Evolutionary conservation across 1,140 invertebrate genomes (phyloP).

Genomic region (Tenebrio molitor): DNA sequence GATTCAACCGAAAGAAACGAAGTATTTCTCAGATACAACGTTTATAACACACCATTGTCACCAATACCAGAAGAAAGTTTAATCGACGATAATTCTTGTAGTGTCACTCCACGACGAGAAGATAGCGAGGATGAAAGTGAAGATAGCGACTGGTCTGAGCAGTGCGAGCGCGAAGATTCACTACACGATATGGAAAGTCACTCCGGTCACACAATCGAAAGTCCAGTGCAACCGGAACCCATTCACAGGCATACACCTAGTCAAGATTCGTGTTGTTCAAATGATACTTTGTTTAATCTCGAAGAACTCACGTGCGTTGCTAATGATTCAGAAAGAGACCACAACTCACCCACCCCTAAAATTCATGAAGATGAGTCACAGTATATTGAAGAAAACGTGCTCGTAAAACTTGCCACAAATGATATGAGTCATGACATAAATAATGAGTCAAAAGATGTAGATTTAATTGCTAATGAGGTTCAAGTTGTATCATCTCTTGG

Average conservation of each 20-base stretch:
- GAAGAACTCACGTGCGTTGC: conserved; percentile 66
- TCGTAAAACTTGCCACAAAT: conserved; percentile 13
- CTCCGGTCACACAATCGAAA: conserved; percentile 56
- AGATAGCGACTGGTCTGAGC: conserved; percentile 62
- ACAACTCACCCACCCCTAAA: conserved; percentile 27
- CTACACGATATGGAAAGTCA: conserved; percentile 50
- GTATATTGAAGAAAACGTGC: not conserved
- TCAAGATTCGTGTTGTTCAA: conserved; percentile 74
- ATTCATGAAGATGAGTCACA: conserved; percentile 32
- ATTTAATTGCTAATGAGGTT: conserved; percentile 7
- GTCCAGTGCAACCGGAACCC: conserved; percentile 51
- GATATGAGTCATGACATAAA: conserved; percentile 29
- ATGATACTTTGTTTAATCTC: conserved; percentile 73
- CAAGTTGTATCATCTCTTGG: not conserved
- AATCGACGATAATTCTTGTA: conserved; percentile 57
- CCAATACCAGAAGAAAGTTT: conserved; percentile 76
- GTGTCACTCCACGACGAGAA: conserved; percentile 51
- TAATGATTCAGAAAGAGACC: conserved; percentile 43
- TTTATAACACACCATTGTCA: conserved; percentile 72
- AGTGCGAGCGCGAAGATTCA: conserved; percentile 35
- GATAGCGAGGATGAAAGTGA: conserved; percentile 35
- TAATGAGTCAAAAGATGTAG: not conserved
- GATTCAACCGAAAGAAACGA: conserved; percentile 64
- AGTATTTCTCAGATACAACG: conserved; percentile 69
- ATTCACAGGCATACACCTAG: conserved; percentile 71